phyloP scores from a whole-genome alignment of 2,888 invertebrate species.

The Dicyrtomina minuta region DNA sequence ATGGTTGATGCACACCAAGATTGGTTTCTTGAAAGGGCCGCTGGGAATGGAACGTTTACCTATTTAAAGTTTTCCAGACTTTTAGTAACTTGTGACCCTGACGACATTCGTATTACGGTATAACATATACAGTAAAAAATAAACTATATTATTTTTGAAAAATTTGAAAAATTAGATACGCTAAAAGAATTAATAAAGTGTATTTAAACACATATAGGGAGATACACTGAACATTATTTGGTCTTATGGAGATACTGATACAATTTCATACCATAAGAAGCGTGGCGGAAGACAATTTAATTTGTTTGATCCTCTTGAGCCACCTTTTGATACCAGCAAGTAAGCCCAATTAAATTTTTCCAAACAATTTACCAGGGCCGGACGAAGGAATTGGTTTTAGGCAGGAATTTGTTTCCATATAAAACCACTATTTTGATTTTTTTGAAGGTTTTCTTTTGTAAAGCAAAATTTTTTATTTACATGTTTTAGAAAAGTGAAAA shows the following conservation, averaged over 20 bases:
- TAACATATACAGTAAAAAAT: background rate
- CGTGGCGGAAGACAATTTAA: slow-evolving; percentile 22
- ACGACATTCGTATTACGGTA: slow-evolving; percentile 32
- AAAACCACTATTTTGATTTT: too few species aligned
- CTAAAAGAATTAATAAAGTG: too few species aligned
- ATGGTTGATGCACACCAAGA: slow-evolving; percentile 20
- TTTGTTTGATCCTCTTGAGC: slow-evolving; percentile 27
- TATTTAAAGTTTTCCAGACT: slow-evolving; percentile 29
- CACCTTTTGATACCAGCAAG: slow-evolving; percentile 10
- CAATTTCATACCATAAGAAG: background rate
- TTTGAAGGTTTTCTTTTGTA: too few species aligned
- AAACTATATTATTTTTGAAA: too few species aligned
- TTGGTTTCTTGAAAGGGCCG: slow-evolving; percentile 33
- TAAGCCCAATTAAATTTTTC: too few species aligned
- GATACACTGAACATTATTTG: slow-evolving; percentile 36
- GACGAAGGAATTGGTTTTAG: too few species aligned
- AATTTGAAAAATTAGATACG: too few species aligned
- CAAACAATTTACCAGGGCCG: too few species aligned
- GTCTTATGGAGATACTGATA: slow-evolving; percentile 29
- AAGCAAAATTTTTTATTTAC: too few species aligned
- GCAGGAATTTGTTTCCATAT: too few species aligned
- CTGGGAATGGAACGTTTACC: slow-evolving; percentile 28
- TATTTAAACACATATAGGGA: too few species aligned
- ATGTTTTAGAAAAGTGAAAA: too few species aligned
- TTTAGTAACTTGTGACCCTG: slow-evolving; percentile 33